phyloP scores from a whole-genome alignment of 1,140 invertebrate genomes.

The Musca domestica region DNA sequence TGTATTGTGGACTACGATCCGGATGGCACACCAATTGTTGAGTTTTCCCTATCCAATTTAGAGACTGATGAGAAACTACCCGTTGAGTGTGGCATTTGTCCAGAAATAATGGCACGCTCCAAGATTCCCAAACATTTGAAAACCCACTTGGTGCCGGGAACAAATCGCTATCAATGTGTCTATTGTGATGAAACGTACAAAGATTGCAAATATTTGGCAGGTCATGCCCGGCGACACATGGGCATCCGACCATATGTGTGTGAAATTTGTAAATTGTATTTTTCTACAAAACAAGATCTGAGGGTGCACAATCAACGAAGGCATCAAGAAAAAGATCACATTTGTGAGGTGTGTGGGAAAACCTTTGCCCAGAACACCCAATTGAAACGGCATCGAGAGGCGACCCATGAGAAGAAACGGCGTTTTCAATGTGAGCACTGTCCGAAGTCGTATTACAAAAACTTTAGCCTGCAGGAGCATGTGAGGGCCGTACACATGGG shows the following conservation, averaged over 20 bases:
- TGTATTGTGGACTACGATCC: slow-evolving; percentile 48
- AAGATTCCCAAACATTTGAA: slow-evolving; percentile 44
- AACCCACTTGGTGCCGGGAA: slow-evolving; percentile 41
- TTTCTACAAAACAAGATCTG: slow-evolving; percentile 47
- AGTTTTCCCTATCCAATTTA: slow-evolving; percentile 42
- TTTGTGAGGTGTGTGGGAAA: slow-evolving; percentile 50
- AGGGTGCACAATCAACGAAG: slow-evolving; percentile 46
- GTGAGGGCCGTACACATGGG: slow-evolving; percentile 51
- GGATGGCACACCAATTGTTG: slow-evolving; percentile 44
- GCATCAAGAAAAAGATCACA: slow-evolving; percentile 46
- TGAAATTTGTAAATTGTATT: slow-evolving; percentile 45
- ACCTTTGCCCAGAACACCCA: slow-evolving; percentile 48
- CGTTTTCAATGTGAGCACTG: slow-evolving; percentile 44
- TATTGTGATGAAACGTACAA: slow-evolving; percentile 46
- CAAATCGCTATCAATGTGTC: slow-evolving; percentile 46
- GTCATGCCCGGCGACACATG: slow-evolving; percentile 47
- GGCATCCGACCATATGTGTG: slow-evolving; percentile 49
- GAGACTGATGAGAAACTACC: slow-evolving; percentile 40
- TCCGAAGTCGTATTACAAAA: slow-evolving; percentile 50
- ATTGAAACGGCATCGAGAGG: slow-evolving; percentile 44
- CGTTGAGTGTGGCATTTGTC: slow-evolving; percentile 48
- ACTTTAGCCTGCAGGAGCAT: slow-evolving; percentile 48
- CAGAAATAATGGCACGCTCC: slow-evolving; percentile 44
- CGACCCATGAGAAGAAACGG: slow-evolving; percentile 48
- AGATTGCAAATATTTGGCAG: slow-evolving; percentile 48